Evolutionary conservation across 2,113 vertebrate species (phyloP).

Genomic region (Takifugu bimaculatus): DNA sequence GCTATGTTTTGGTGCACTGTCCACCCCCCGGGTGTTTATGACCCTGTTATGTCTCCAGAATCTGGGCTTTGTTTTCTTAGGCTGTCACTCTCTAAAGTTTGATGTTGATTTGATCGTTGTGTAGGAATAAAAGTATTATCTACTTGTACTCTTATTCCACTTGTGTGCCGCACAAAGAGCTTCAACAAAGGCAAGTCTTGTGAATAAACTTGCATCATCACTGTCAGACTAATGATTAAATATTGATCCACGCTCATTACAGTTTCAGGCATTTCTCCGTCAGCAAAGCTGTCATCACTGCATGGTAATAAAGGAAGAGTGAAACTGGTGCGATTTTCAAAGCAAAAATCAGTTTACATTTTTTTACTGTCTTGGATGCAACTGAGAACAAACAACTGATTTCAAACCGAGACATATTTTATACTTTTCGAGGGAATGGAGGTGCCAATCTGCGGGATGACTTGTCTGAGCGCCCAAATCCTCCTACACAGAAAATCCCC

Average conservation of each 20-base stretch:
- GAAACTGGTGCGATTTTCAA: constrained; percentile 41
- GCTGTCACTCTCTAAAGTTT: not conserved
- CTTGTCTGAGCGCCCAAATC: constrained; percentile 46
- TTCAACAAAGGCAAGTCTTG: constrained; percentile 5
- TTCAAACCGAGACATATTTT: constrained; percentile 45
- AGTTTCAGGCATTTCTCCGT: constrained; percentile 32
- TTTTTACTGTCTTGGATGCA: constrained; percentile 44
- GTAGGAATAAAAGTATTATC: not conserved
- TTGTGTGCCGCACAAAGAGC: not conserved
- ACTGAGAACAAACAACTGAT: constrained; percentile 55
- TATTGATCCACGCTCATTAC: constrained; percentile 40
- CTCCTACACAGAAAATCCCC: constrained; percentile 40
- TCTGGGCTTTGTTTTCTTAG: not conserved
- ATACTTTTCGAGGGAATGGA: constrained; percentile 50
- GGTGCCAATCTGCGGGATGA: constrained; percentile 35
- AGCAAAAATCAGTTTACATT: constrained; percentile 48
- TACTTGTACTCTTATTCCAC: too few species aligned
- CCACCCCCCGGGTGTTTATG: too few species aligned
- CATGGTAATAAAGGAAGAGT: constrained; percentile 40
- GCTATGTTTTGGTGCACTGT: too few species aligned
- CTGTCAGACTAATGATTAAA: constrained; percentile 45
- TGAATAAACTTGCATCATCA: constrained; percentile 23
- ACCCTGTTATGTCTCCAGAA: too few species aligned
- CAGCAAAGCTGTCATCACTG: constrained; percentile 24
- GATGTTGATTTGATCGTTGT: not conserved